phyloP scores from a whole-genome alignment of 2,888 invertebrate genomes.

The Incurvaria masculella region DNA sequence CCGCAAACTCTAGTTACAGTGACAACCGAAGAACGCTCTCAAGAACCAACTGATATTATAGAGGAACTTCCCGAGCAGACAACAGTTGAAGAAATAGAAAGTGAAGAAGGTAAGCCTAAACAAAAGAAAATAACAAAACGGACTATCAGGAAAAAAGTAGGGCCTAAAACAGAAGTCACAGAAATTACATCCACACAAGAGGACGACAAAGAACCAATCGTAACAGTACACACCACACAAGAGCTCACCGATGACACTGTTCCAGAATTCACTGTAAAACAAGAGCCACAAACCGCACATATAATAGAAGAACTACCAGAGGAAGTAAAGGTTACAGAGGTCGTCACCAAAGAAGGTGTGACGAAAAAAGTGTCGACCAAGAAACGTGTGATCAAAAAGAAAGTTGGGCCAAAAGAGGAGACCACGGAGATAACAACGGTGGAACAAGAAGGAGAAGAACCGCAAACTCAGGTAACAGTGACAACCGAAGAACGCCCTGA shows the following conservation, averaged over 20 bases:
- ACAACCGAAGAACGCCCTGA: constrained; percentile 15
- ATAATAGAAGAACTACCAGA: constrained; percentile 30
- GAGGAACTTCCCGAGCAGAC: neutral
- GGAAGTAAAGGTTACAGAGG: constrained; percentile 30
- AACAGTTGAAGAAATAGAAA: neutral
- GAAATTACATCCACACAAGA: constrained; percentile 43
- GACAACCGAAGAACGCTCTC: neutral
- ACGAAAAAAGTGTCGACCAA: constrained; percentile 16
- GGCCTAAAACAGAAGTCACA: constrained; percentile 30
- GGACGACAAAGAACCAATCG: constrained; percentile 35
- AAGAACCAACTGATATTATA: neutral
- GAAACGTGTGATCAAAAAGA: constrained; percentile 23
- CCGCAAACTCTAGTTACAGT: constrained; percentile 28
- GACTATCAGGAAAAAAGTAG: constrained; percentile 28
- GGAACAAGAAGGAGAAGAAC: constrained; percentile 24
- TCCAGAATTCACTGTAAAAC: constrained; percentile 7
- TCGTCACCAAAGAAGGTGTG: constrained; percentile 25
- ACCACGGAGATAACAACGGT: constrained; percentile 27
- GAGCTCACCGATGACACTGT: constrained; percentile 21
- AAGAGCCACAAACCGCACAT: constrained; percentile 15
- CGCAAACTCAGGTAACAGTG: constrained; percentile 23
- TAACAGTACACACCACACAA: constrained; percentile 29
- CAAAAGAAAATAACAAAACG: constrained; percentile 19
- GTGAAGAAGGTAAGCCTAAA: constrained; percentile 12
- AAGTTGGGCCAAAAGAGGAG: constrained; percentile 28